Evolutionary conservation across 2,888 invertebrate species (phyloP).

Genomic region (Sarcophaga subvicina): DNA sequence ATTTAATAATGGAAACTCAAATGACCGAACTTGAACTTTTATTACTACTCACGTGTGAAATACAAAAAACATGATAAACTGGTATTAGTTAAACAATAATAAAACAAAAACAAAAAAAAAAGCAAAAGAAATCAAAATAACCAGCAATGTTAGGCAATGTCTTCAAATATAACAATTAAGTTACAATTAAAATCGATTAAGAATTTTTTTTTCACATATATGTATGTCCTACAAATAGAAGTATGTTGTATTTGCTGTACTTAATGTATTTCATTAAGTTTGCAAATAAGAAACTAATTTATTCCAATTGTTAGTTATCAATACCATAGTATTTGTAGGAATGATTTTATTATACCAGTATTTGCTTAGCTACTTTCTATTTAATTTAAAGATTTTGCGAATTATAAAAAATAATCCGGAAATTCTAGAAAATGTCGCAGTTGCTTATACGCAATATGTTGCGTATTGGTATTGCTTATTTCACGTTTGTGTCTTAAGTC

Average conservation of each 20-base stretch:
- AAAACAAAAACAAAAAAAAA: slow-evolving; percentile 23
- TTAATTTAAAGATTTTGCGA: neutral
- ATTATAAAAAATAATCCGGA: no score
- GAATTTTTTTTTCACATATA: no score
- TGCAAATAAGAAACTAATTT: no score
- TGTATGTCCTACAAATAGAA: no score
- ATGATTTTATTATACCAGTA: neutral
- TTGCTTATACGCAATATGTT: no score
- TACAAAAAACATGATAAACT: slow-evolving; percentile 9
- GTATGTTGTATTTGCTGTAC: no score
- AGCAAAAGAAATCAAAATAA: neutral
- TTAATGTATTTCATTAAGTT: no score
- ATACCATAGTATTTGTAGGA: no score
- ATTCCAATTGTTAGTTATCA: no score
- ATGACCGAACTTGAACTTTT: slow-evolving; percentile 58
- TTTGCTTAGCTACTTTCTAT: neutral
- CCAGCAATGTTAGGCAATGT: neutral
- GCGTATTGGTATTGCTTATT: neutral
- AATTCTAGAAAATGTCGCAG: no score
- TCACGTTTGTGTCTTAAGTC: slow-evolving; percentile 36
- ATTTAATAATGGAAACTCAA: slow-evolving; percentile 31
- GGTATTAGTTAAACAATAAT: slow-evolving; percentile 30
- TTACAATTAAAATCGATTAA: no score
- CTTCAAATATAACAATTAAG: no score
- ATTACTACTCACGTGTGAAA: slow-evolving; percentile 45